Evolutionary conservation across 2,888 invertebrate genomes (phyloP).

Genomic region (Athrips mouffetella): DNA sequence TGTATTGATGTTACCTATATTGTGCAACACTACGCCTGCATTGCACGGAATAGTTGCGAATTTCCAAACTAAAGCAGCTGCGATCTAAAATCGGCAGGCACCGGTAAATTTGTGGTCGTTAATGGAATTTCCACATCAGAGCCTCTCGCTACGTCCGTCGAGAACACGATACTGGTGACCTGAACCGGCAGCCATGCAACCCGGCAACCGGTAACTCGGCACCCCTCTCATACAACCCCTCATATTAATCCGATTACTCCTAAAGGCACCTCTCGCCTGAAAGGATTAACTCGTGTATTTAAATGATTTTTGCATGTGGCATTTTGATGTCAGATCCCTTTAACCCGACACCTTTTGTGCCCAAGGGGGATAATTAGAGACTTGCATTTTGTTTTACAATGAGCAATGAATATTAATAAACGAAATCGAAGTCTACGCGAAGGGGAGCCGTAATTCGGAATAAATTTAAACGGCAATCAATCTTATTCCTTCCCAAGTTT

Average conservation of each 20-base stretch:
- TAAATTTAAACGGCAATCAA: constrained; percentile 40
- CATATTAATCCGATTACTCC: constrained; percentile 64
- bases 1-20: constrained; percentile 12
- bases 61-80: constrained; percentile 41
- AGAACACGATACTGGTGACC: constrained; percentile 20
- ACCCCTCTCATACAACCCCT: constrained; percentile 34
- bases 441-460: constrained; percentile 32
- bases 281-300: constrained; percentile 48
- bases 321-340: constrained; percentile 52
- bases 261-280: constrained; percentile 51
- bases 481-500: constrained; percentile 39
- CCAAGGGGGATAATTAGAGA: constrained; percentile 48
- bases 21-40: background rate
- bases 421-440: constrained; percentile 37
- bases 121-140: constrained; percentile 67
- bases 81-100: constrained; percentile 39
- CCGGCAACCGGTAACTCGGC: constrained; percentile 3
- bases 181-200: background rate
- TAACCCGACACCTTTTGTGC: constrained; percentile 50
- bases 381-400: constrained; percentile 58
- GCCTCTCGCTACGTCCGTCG: constrained; percentile 35
- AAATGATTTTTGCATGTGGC: constrained; percentile 65
- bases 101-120: constrained; percentile 55
- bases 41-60: constrained; percentile 26
- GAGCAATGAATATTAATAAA: constrained; percentile 70